Conservation (phyloP, 2,113 vertebrate species). For the Axis porcinus region DNA sequence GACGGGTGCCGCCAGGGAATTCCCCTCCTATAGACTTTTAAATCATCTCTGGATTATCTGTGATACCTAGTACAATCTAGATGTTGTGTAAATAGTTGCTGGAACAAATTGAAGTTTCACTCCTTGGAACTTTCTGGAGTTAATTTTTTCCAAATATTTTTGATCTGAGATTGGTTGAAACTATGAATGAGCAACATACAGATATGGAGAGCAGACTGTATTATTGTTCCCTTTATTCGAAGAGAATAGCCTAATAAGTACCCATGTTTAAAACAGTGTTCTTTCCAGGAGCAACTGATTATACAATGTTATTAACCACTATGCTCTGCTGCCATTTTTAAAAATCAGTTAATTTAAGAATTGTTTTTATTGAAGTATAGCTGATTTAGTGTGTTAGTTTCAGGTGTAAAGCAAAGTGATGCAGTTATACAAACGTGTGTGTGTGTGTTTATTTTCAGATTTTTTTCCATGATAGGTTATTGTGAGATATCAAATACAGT, state of each 20-base stretch:
- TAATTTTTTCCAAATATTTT: not conserved
- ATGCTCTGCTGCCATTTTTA: not conserved
- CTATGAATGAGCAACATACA: not conserved
- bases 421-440: not conserved
- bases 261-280: not conserved
- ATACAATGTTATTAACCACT: not conserved
- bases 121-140: not conserved
- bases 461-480: not conserved
- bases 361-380: not conserved
- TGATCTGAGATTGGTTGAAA: not conserved
- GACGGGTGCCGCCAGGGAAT: fast-evolving
- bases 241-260: not conserved
- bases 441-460: not conserved
- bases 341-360: not conserved
- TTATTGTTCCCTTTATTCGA: not conserved
- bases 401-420: not conserved
- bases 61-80: not conserved
- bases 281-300: not conserved
- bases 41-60: not conserved
- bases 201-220: not conserved
- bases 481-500: not conserved
- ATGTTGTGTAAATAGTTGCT: not conserved
- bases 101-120: not conserved
- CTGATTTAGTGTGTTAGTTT: not conserved
- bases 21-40: not conserved